phyloP scores from a whole-genome alignment of 2,888 invertebrate species.

The Protodeltote pygarga region DNA sequence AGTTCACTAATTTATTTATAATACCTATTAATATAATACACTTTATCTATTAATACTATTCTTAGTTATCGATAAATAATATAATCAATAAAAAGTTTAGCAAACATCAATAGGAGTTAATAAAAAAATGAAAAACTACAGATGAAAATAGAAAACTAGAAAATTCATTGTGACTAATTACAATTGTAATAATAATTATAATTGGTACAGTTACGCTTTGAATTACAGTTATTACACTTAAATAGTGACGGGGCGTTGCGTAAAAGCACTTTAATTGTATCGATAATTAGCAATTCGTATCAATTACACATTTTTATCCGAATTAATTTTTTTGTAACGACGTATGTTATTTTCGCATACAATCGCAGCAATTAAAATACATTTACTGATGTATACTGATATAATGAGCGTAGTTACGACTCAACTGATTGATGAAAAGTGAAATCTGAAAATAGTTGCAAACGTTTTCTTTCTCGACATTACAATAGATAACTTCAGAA shows the following conservation, averaged over 20 bases:
- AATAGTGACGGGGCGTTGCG: conserved; percentile 39
- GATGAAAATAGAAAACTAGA: not conserved
- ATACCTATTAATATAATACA: no score
- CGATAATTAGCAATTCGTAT: conserved; percentile 43
- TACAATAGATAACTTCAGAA: conserved; percentile 30
- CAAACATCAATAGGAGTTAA: no score
- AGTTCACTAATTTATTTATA: no score
- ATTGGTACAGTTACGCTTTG: conserved; percentile 5
- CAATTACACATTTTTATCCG: conserved; percentile 43
- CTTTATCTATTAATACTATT: no score
- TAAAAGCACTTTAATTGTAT: conserved; percentile 40
- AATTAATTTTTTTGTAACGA: conserved; percentile 22
- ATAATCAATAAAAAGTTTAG: no score
- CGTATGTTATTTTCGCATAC: conserved; percentile 33
- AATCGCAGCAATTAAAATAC: conserved; percentile 58
- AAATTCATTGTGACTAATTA: conserved; percentile 2
- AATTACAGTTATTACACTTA: conserved; percentile 27
- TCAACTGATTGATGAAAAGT: conserved; percentile 56
- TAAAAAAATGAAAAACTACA: not conserved
- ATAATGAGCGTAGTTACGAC: conserved; percentile 49
- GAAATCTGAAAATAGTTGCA: conserved; percentile 47
- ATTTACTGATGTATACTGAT: conserved; percentile 46
- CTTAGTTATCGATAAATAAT: no score
- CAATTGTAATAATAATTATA: not conserved
- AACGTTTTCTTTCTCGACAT: conserved; percentile 22